Evolutionary conservation across 2,888 invertebrate genomes (phyloP).

Genomic region (Rhogogaster chlorosoma): DNA sequence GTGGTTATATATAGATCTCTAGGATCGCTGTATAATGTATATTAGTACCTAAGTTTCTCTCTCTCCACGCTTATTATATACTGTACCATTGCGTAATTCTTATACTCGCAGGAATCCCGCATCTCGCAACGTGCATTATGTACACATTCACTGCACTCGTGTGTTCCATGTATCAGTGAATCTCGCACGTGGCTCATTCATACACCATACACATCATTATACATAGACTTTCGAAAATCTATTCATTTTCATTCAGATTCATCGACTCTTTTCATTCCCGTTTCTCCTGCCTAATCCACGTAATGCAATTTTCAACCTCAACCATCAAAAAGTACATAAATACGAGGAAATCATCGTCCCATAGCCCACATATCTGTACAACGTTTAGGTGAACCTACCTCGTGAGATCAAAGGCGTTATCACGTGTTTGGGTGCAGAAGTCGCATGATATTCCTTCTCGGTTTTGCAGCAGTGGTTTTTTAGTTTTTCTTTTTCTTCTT

Average conservation of each 20-base stretch:
- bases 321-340: too few species aligned
- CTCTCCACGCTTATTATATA: not conserved
- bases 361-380: not conserved
- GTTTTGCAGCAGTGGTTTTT: not conserved
- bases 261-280: too few species aligned
- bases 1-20: conserved; percentile 31
- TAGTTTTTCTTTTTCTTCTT: not conserved
- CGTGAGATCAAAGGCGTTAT: not conserved
- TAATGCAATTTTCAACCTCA: too few species aligned
- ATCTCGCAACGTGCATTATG: not conserved
- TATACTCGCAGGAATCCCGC: not conserved
- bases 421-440: not conserved
- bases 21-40: conserved; percentile 2
- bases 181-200: not conserved
- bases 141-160: not conserved
- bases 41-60: not conserved
- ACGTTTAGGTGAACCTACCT: not conserved
- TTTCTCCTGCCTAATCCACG: too few species aligned
- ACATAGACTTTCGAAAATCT: too few species aligned
- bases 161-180: too few species aligned
- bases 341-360: too few species aligned
- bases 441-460: not conserved
- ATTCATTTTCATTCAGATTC: too few species aligned
- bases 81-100: conserved; percentile 13
- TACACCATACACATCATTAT: not conserved